Evolutionary conservation across 2,113 vertebrate species (phyloP), one percentile per base, ranked within the genome.

Genomic region (Prietella phreatophila): DNA sequence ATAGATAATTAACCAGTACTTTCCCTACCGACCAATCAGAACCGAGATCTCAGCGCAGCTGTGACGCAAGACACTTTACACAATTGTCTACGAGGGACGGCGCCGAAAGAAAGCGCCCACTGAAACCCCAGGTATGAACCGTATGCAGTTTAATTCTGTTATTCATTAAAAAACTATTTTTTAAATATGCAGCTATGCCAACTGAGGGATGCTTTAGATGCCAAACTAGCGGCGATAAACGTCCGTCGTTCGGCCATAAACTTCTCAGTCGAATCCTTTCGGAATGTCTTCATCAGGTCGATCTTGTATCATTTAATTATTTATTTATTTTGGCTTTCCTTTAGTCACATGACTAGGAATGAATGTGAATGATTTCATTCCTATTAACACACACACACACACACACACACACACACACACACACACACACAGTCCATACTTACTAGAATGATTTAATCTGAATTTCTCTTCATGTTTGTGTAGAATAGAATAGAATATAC

Each of bases 361-460:
- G 8, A 25, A 58, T 4, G 17, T 58, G 19, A 60, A 60, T 22
- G 22, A 60, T 65, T 65, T 65, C 13, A 27, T 13, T 65, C n/a
- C 63, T 11, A 30, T 65, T 69, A 13, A 25, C 25, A 53, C 75
- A 53, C 42, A n/a, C 42, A n/a, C 75, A 50, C 75, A 79, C 47
- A 79, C 76, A 79, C 42, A 42, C 42, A 42, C 42, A 42, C 47
- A 27, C 10, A 78, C 6, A 56, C 50, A 56, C 78, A 56, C n/a
- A n/a, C n/a, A n/a, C n/a, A n/a, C n/a, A n/a, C n/a, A n/a, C n/a
- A n/a, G n/a, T 8, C 14, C 39, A 65, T 5, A 58, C 3, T 78
- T 27, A 60, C 17, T 63, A 84, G 84, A 76, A 84, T 42, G 1
- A 78, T 83, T 87, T 84, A 78, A 84, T 88, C 83, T 76, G 53